A percentile compares a stretch with the other conserved stretches of the same genome.
Evolutionary conservation across 2,888 invertebrate genomes (phyloP).

Genomic region (Geotrupes spiniger): DNA sequence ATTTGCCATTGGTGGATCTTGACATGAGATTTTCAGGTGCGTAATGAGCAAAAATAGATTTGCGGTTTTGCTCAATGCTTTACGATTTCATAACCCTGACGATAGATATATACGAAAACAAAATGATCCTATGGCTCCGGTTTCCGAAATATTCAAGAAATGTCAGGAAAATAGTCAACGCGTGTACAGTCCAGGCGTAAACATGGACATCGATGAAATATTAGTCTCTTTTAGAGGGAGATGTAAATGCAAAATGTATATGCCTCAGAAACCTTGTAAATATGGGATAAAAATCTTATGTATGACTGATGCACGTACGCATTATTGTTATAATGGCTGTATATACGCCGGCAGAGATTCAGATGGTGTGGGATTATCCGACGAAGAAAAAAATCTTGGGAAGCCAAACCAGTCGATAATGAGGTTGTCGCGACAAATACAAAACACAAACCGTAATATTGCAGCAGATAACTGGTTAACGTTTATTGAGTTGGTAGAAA

Average conservation of each 20-base stretch:
- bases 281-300: conserved; percentile 13
- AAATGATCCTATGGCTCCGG: not conserved
- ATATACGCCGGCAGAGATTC: conserved; percentile 14
- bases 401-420: not conserved
- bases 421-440: not conserved
- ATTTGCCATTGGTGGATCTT: conserved; percentile 1
- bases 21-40: not conserved
- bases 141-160: not conserved
- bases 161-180: conserved; percentile 6
- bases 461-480: conserved; percentile 29
- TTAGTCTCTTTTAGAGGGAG: too few relatives aligned
- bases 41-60: conserved; percentile 7
- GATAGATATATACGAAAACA: not conserved
- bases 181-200: not conserved
- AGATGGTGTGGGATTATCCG: conserved; percentile 5
- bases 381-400: conserved; percentile 6
- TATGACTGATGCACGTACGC: conserved; percentile 6
- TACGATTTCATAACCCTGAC: not conserved
- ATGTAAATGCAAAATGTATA: conserved; percentile 13
- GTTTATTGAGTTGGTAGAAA: conserved; percentile 22
- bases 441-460: not conserved
- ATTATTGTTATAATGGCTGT: conserved; percentile 4
- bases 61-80: not conserved
- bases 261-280: conserved; percentile 11
- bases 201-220: conserved; percentile 6